Percentiles rank a stretch among this genome's conserved stretches.
phyloP scores from a whole-genome alignment of 2,888 invertebrate species.

The Sepiola atlantica region DNA sequence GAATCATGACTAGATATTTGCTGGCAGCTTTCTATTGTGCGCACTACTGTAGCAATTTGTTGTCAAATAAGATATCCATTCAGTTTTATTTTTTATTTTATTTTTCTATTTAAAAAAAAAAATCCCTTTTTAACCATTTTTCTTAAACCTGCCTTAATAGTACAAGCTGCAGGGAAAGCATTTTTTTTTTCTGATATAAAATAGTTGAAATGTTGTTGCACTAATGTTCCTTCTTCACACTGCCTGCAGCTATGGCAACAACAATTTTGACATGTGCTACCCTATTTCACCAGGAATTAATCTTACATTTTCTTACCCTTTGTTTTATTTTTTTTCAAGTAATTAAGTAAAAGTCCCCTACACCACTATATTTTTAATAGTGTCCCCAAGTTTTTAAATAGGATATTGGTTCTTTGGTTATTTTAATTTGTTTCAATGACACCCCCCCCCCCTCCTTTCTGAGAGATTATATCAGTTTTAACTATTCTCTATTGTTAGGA shows the following conservation, averaged over 20 bases:
- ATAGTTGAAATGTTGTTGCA: slow-evolving; percentile 44
- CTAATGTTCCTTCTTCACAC: slow-evolving; percentile 36
- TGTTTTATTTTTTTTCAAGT: neutral
- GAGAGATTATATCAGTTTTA: neutral
- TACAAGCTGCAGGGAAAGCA: neutral
- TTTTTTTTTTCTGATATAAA: neutral
- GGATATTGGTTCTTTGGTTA: neutral
- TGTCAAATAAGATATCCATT: slow-evolving; percentile 36
- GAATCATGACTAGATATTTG: slow-evolving; percentile 44
- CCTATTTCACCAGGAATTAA: slow-evolving; percentile 1
- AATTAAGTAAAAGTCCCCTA: neutral
- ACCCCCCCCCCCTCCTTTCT: neutral
- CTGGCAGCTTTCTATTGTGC: slow-evolving; percentile 46
- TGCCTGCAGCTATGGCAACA: slow-evolving; percentile 37
- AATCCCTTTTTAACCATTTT: neutral
- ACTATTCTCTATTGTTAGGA: neutral
- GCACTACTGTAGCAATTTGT: slow-evolving; percentile 36
- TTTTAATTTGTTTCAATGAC: neutral
- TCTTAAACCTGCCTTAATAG: neutral
- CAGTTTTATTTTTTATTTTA: neutral
- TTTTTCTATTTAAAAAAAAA: neutral
- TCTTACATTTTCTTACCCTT: neutral
- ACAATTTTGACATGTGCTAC: neutral
- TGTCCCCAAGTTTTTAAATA: neutral
- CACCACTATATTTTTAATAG: neutral